phyloP scores from a whole-genome alignment of 2,113 vertebrate genomes.

The Plectropomus leopardus region DNA sequence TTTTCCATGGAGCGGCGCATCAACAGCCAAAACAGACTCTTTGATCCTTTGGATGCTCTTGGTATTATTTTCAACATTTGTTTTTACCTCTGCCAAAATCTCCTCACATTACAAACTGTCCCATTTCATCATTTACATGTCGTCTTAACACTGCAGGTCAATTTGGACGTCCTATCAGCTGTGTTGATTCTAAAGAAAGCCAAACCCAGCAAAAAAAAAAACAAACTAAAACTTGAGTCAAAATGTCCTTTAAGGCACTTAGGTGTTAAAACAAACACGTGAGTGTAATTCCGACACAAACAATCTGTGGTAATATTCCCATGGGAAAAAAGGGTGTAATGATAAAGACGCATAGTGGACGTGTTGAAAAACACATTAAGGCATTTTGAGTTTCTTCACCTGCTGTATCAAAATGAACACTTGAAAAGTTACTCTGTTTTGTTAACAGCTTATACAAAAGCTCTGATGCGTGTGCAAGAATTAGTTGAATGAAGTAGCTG shows the following conservation, averaged over 20 bases:
- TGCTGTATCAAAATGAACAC: constrained; percentile 15
- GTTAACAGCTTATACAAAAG: constrained; percentile 3
- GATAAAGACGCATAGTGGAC: constrained; percentile 26
- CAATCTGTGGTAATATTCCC: constrained; percentile 30
- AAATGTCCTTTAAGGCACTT: background rate
- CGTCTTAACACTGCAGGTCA: constrained; percentile 10
- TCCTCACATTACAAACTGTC: constrained; percentile 59
- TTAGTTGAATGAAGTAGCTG: background rate
- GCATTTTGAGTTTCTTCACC: background rate
- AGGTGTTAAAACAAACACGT: background rate
- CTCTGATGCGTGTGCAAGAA: constrained; percentile 1
- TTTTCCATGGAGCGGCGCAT: constrained; percentile 17
- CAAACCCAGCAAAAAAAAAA: background rate
- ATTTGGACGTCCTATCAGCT: background rate
- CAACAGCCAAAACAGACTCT: constrained; percentile 37
- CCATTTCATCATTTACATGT: constrained; percentile 59
- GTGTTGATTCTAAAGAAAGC: constrained; percentile 5
- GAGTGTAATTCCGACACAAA: background rate
- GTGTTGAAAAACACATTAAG: background rate
- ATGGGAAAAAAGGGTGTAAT: constrained; percentile 28
- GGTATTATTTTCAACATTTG: constrained; percentile 56
- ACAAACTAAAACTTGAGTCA: background rate
- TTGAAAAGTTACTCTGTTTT: background rate
- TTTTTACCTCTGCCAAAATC: constrained; percentile 52
- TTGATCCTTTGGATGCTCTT: constrained; percentile 53